Base-by-base conservation (phyloP, 2,797 vertebrate species). In the Pipistrellus nathusii region DNA sequence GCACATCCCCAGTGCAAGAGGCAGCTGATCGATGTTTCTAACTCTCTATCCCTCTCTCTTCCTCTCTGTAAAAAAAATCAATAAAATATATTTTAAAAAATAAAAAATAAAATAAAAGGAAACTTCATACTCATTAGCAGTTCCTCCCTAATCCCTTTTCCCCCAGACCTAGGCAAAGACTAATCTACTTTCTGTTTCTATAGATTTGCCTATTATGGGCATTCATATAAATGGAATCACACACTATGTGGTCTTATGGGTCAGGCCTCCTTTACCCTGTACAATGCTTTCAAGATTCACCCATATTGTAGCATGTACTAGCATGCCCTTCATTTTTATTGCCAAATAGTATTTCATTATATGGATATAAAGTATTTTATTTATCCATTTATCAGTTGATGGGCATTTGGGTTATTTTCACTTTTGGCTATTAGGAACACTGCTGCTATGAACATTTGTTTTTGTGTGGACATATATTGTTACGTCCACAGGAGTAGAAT, bases 201-300 rank as follows among this genome's bases (percentile, higher is more conserved):
- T 59, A 44, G 41, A 87, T 77, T 72, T 87, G 83, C 41, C 69
- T 57, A 4, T 46, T 89, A 41, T 62, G 32, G 20, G 62, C 30
- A 38, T 53, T 89, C 80, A 38, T 55, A 62, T 32, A 62, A 69
- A 80, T 51, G 32, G 38, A 76, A 46, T 57, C 41, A 73, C 32
- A n/a, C n/a, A 76, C n/a, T 83, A n/a, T n/a, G 59, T 46, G 53
- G 51, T 72, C 77, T 68, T 66, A 11, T 1, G 4, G 27, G 15
- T 48, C 59, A n/a, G 55, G 51, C 7, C 71, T 91, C 84, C 94
- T 86, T 92, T 14, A 25, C 38, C 59, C 68, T 3, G 0, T 73
- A 76, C 57, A 89, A 59, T 72, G 81, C 48, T 84, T 89, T 55
- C 72, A 91, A 82, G 64, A 5, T 69, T 87, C 55, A 94, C 32